Percentiles rank a stretch among this genome's conserved stretches.
phyloP scores from a whole-genome alignment of 1,140 invertebrate species.

The Psix sp. region DNA sequence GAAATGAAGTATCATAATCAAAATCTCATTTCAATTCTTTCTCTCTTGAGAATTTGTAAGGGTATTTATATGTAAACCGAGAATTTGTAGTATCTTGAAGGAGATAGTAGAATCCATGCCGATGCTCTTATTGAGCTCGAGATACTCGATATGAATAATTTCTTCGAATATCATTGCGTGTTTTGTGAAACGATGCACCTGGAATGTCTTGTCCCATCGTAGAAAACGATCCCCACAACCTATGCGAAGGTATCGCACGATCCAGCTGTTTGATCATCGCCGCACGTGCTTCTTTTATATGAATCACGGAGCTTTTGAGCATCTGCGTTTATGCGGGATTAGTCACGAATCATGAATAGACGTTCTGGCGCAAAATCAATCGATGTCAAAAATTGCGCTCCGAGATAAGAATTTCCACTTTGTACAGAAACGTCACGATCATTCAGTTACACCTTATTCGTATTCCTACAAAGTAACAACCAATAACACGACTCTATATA shows the following conservation, averaged over 20 bases:
- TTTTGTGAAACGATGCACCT: conserved; percentile 58
- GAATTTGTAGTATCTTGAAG: too few species aligned
- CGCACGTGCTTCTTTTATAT: conserved; percentile 71
- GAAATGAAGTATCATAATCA: too few species aligned
- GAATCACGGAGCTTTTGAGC: conserved; percentile 58
- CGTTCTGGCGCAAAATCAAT: conserved; percentile 49
- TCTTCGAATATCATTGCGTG: conserved; percentile 51
- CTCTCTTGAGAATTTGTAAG: too few species aligned
- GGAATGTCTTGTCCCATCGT: conserved; percentile 55
- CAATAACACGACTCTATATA: too few species aligned
- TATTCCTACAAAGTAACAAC: background rate
- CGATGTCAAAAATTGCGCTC: conserved; percentile 53
- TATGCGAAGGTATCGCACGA: conserved; percentile 71
- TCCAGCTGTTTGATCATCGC: conserved; percentile 76
- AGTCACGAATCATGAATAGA: conserved; percentile 57
- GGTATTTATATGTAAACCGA: too few species aligned
- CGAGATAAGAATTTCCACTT: conserved; percentile 33
- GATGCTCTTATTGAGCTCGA: conserved; percentile 20
- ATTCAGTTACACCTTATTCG: background rate
- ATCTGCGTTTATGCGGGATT: conserved; percentile 71
- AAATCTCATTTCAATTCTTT: too few species aligned
- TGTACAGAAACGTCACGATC: background rate
- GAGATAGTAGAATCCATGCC: too few species aligned
- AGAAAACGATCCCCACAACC: conserved; percentile 72
- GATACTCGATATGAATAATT: conserved; percentile 56